Evolutionary conservation across 2,797 vertebrate genomes (phyloP).

Genomic region (Lepidocolaptes lacrymiger): DNA sequence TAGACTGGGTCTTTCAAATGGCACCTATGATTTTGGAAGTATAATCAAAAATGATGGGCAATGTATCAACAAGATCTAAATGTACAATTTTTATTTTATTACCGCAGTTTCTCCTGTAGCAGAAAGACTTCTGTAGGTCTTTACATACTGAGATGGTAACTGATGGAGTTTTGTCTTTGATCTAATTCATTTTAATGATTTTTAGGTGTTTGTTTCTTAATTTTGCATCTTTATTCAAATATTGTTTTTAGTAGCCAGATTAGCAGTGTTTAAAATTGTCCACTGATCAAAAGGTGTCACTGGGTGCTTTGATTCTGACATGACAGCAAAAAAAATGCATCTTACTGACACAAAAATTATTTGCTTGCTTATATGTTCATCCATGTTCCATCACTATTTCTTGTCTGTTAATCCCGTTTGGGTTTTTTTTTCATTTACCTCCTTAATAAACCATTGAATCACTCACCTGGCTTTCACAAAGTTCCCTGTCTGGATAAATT

Average conservation of each 20-base stretch:
- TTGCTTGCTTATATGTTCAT: neutral
- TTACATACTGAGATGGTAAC: neutral
- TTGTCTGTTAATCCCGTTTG: neutral
- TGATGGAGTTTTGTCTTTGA: neutral
- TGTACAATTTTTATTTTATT: neutral
- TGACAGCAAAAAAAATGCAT: neutral
- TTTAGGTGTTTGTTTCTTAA: neutral
- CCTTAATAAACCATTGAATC: neutral
- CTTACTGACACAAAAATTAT: neutral
- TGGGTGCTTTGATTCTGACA: neutral
- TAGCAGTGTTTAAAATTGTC: neutral
- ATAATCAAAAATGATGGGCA: neutral
- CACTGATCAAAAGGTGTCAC: neutral
- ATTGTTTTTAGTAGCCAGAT: neutral
- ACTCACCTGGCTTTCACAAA: neutral
- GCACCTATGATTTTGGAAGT: neutral
- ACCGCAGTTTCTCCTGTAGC: neutral
- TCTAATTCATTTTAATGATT: neutral
- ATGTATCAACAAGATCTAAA: neutral
- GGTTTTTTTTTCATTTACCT: neutral
- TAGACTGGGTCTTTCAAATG: neutral
- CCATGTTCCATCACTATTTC: slow-evolving; percentile 3
- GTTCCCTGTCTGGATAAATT: neutral
- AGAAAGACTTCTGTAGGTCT: neutral
- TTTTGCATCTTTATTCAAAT: slow-evolving; percentile 26